Conservation (phyloP, 1,140 invertebrate species). For the Drosophila auraria region DNA sequence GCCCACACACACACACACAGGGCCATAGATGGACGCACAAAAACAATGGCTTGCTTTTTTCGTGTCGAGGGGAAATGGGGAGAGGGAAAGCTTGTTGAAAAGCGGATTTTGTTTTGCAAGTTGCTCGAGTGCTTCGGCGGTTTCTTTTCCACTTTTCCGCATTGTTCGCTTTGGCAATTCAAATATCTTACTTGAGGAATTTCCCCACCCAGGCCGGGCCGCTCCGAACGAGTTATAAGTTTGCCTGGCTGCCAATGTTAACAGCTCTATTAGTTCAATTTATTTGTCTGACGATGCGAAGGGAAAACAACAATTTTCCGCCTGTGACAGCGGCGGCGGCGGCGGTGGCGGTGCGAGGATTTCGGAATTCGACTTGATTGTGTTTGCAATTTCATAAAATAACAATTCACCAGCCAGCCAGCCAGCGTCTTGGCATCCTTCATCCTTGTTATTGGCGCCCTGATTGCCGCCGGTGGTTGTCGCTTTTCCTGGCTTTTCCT, state of each 20-base stretch:
- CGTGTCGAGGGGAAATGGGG: neutral
- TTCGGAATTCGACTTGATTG: constrained; percentile 75
- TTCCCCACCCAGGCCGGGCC: constrained; percentile 15
- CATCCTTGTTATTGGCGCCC: constrained; percentile 63
- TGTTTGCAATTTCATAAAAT: constrained; percentile 84
- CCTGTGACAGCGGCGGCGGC: constrained; percentile 35
- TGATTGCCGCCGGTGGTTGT: constrained; percentile 76
- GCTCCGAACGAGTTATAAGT: constrained; percentile 56
- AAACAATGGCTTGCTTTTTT: constrained; percentile 47
- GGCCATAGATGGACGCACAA: constrained; percentile 23
- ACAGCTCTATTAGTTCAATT: constrained; percentile 83
- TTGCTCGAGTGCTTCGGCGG: constrained; percentile 72
- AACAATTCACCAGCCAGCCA: constrained; percentile 59
- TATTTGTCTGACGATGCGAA: constrained; percentile 66
- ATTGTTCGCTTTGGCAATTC: constrained; percentile 69
- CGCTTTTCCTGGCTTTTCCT: constrained; percentile 46
- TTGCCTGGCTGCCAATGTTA: constrained; percentile 70
- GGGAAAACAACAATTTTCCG: constrained; percentile 50
- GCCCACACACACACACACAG: constrained; percentile 31
- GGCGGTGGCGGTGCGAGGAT: constrained; percentile 58
- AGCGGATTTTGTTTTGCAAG: constrained; percentile 71
- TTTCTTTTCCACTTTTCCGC: constrained; percentile 60
- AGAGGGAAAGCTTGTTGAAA: constrained; percentile 36
- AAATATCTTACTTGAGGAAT: constrained; percentile 75
- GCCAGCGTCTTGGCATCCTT: constrained; percentile 49